Evolutionary conservation across 2,797 vertebrate genomes (phyloP).

Genomic region (Protosalanx chinensis): DNA sequence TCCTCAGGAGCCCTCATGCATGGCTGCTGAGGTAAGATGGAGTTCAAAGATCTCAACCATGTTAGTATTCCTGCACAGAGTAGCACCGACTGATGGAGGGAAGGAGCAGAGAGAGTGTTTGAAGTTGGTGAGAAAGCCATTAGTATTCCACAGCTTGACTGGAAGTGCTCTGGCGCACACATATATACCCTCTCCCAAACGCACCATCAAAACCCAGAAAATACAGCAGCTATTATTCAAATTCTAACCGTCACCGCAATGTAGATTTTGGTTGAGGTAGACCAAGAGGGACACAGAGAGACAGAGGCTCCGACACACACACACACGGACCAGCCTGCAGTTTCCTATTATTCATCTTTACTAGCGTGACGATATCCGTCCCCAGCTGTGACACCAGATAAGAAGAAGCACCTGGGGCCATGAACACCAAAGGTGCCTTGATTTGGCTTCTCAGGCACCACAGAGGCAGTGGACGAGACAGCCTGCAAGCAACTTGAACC

Average conservation of each 20-base stretch:
- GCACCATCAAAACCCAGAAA: background rate
- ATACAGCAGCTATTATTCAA: background rate
- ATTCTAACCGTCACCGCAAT: too few species aligned
- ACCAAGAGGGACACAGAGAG: background rate
- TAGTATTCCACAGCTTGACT: constrained; percentile 26
- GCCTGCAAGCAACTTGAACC: background rate
- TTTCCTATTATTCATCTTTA: constrained; percentile 1
- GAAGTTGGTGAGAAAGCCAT: constrained; percentile 26
- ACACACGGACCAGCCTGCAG: background rate
- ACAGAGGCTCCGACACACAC: background rate
- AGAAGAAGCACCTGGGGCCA: background rate
- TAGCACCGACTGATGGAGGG: constrained; percentile 4
- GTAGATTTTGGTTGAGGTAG: background rate
- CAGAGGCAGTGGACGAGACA: background rate
- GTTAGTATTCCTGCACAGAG: constrained; percentile 36
- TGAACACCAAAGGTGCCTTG: background rate
- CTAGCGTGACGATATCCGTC: background rate
- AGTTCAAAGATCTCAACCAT: background rate
- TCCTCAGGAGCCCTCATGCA: too few species aligned
- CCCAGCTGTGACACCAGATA: background rate
- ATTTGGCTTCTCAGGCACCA: background rate
- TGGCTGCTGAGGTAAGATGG: too few species aligned
- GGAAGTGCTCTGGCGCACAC: constrained; percentile 9
- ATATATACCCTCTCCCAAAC: background rate
- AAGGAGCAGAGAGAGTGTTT: constrained; percentile 10